Evolutionary conservation across 2,888 invertebrate species (phyloP).

Genomic region (Lymantria monacha): DNA sequence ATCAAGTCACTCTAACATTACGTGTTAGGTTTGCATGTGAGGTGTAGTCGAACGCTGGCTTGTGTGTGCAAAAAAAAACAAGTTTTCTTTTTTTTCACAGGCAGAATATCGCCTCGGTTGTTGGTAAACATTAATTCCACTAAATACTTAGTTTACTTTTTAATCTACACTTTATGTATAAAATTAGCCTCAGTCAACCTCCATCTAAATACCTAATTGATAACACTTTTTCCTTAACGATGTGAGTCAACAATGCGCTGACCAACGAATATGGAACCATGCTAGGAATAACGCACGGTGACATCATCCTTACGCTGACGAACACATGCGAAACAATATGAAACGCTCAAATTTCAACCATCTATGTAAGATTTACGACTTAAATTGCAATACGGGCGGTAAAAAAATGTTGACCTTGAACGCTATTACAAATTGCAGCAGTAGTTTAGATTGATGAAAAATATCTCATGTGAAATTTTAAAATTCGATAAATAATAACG

Average conservation of each 20-base stretch:
- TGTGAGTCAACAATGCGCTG: conserved; percentile 60
- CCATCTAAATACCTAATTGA: conserved; percentile 30
- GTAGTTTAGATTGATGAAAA: conserved; percentile 44
- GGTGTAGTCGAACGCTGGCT: no score
- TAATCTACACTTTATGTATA: conserved; percentile 12
- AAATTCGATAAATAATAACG: conserved; percentile 5
- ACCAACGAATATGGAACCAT: conserved; percentile 50
- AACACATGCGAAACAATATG: conserved; percentile 47
- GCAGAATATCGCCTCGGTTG: no score
- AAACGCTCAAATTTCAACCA: conserved; percentile 30
- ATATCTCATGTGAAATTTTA: conserved; percentile 25
- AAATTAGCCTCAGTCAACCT: conserved; percentile 26
- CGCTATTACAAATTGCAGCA: conserved; percentile 47
- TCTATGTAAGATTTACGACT: conserved; percentile 40
- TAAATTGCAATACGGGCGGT: conserved; percentile 35
- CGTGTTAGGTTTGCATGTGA: no score
- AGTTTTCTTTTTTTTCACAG: no score
- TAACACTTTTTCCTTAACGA: conserved; percentile 49
- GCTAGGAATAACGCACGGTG: conserved; percentile 72
- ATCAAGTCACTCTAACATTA: no score
- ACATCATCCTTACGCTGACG: conserved; percentile 61
- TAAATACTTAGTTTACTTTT: background rate
- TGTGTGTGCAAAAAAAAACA: no score
- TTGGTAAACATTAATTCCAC: no score
- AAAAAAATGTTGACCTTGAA: conserved; percentile 49